These are phyloP conservation scores for Lycaena phlaeas DNA, from an alignment of 2,888 invertebrate species.

Conservation along the genomic window DNA sequence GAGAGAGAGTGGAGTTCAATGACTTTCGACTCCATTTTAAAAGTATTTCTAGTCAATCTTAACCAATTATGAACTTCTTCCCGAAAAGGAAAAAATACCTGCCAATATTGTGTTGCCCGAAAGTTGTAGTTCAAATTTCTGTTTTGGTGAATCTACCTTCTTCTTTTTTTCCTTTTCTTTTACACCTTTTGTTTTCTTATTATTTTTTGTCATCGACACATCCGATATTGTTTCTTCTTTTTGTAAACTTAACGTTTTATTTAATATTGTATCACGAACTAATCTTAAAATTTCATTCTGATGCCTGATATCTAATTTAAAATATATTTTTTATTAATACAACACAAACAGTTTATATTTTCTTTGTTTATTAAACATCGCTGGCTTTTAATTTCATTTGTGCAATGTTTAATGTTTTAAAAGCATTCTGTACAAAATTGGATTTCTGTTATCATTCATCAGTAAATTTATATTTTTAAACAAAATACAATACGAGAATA, in stretches of 20 bases:
- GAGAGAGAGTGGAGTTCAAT: no score
- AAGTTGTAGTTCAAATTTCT: not conserved
- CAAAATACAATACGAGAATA: no score
- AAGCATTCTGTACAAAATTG: no score
- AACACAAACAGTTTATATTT: no score
- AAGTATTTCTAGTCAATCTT: no score
- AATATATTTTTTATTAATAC: no score
- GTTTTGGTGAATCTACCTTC: not conserved
- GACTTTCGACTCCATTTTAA: no score
- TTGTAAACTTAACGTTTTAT: constrained; percentile 6
- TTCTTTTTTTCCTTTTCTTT: not conserved
- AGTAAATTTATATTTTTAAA: no score
- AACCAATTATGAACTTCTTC: not conserved
- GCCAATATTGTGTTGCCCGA: not conserved
- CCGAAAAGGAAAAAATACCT: not conserved
- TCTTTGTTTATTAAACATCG: no score
- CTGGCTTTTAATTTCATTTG: no score
- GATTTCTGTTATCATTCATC: no score
- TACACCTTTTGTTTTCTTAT: not conserved
- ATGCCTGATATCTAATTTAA: constrained; percentile 39
- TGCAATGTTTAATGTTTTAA: no score
- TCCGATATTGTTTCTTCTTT: not conserved
- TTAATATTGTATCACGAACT: constrained; percentile 35
- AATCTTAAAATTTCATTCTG: constrained; percentile 43
- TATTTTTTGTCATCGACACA: not conserved